Evolutionary conservation across 2,888 invertebrate genomes (phyloP).

Genomic region (Chrysotoxum bicinctum): DNA sequence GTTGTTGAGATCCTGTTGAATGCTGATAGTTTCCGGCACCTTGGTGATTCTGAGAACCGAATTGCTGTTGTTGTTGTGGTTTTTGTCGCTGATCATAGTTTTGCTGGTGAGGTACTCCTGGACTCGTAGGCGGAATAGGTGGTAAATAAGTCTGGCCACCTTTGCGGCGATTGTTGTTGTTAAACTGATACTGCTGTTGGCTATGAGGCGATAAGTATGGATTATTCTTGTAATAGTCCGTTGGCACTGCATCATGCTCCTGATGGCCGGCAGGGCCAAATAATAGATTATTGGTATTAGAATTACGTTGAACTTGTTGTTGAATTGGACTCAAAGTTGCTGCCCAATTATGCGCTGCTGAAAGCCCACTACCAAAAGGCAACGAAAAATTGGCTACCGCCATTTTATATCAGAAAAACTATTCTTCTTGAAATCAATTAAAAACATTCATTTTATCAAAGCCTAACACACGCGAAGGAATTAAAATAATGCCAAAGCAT

Average conservation of each 20-base stretch:
- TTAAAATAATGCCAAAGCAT: slow-evolving; percentile 30
- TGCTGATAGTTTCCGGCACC: slow-evolving; percentile 76
- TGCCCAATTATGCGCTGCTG: slow-evolving; percentile 78
- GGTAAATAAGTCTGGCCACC: slow-evolving; percentile 80
- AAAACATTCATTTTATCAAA: slow-evolving; percentile 36
- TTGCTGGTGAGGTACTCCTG: slow-evolving; percentile 75
- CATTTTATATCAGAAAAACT: slow-evolving; percentile 75
- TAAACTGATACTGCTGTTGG: slow-evolving; percentile 75
- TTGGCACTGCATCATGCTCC: slow-evolving; percentile 75
- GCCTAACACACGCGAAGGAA: slow-evolving; percentile 25
- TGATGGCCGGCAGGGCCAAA: slow-evolving; percentile 81
- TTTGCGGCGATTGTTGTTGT: slow-evolving; percentile 76
- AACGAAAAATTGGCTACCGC: slow-evolving; percentile 81
- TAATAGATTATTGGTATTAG: slow-evolving; percentile 81
- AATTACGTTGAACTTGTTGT: slow-evolving; percentile 79
- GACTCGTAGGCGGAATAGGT: slow-evolving; percentile 76
- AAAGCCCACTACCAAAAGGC: slow-evolving; percentile 78
- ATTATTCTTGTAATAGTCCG: slow-evolving; percentile 80
- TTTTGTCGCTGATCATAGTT: slow-evolving; percentile 46
- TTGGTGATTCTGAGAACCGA: slow-evolving; percentile 73
- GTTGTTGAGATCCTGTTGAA: slow-evolving; percentile 71
- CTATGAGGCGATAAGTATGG: slow-evolving; percentile 80
- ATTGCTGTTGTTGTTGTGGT: slow-evolving; percentile 73
- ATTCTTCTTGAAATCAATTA: slow-evolving; percentile 2
- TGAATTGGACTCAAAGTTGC: slow-evolving; percentile 80